These are phyloP conservation scores for Monopterus albus DNA, from an alignment of 2,113 vertebrate genomes.

Conservation along the genomic window DNA sequence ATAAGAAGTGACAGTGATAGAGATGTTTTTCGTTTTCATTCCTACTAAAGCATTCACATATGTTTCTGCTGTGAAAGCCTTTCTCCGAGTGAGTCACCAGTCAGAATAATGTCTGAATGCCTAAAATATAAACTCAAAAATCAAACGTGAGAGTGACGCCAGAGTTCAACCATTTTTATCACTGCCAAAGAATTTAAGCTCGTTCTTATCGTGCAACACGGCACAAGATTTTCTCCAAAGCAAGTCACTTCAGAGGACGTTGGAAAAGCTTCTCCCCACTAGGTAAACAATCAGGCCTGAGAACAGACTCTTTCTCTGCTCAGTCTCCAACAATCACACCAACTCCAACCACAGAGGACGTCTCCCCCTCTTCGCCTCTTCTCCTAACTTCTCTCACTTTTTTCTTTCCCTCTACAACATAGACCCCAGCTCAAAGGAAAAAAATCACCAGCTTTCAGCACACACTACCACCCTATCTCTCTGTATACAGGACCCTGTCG, in stretches of 20 bases:
- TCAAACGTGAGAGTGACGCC: slow-evolving; percentile 33
- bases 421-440: slow-evolving; percentile 76
- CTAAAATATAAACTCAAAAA: slow-evolving; percentile 11
- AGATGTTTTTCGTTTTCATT: not conserved
- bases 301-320: slow-evolving; percentile 70
- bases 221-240: slow-evolving; percentile 22
- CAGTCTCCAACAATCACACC: slow-evolving; percentile 73
- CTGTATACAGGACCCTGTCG: slow-evolving; percentile 94
- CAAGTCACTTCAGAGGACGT: slow-evolving; percentile 63
- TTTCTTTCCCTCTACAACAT: slow-evolving; percentile 30
- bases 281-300: slow-evolving; percentile 72
- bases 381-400: slow-evolving; percentile 53
- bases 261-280: slow-evolving; percentile 64
- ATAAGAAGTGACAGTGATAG: too few species aligned
- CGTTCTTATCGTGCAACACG: slow-evolving; percentile 42
- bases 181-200: slow-evolving; percentile 18
- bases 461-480: slow-evolving; percentile 87
- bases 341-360: slow-evolving; percentile 57
- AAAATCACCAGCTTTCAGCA: slow-evolving; percentile 81
- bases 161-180: slow-evolving; percentile 21
- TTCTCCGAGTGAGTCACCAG: slow-evolving; percentile 72
- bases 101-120: slow-evolving; percentile 60
- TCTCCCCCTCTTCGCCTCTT: slow-evolving; percentile 14
- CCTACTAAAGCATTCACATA: not conserved
- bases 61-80: slow-evolving; percentile 13